A percentile compares a stretch with the other conserved stretches of the same genome.
Evolutionary conservation across 2,113 vertebrate species (phyloP).

Genomic region (Neogobius melanostomus): DNA sequence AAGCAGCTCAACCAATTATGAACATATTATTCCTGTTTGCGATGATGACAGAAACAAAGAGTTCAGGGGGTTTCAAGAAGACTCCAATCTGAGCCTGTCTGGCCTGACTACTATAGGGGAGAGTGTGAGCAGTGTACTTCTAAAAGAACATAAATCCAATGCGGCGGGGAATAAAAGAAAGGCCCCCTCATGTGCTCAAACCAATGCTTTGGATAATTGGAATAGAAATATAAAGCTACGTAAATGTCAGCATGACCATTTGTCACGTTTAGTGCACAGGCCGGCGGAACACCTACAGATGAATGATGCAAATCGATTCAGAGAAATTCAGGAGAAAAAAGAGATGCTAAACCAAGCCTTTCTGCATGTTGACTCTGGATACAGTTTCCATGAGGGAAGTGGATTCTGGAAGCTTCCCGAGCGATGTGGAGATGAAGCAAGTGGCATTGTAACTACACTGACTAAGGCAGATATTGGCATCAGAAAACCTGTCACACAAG

Average conservation of each 20-base stretch:
- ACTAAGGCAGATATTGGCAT: constrained; percentile 79
- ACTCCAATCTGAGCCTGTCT: too few species aligned
- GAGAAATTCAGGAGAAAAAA: constrained; percentile 82
- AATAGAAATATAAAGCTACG: constrained; percentile 74
- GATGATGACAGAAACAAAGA: too few species aligned
- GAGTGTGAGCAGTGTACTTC: too few species aligned
- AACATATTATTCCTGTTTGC: too few species aligned
- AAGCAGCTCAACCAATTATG: too few species aligned
- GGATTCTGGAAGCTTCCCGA: constrained; percentile 88
- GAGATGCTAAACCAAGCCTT: constrained; percentile 76
- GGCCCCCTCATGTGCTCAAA: constrained; percentile 54
- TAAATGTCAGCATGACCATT: constrained; percentile 78
- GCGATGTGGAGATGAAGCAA: constrained; percentile 83
- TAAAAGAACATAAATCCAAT: neutral
- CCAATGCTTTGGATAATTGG: constrained; percentile 86
- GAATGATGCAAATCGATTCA: constrained; percentile 78
- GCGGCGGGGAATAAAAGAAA: constrained; percentile 16
- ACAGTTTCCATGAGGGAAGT: constrained; percentile 79
- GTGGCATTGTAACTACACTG: constrained; percentile 82
- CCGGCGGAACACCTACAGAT: constrained; percentile 82
- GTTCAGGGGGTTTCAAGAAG: too few species aligned
- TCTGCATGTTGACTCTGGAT: constrained; percentile 75
- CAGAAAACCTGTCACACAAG: constrained; percentile 68
- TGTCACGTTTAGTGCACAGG: constrained; percentile 80
- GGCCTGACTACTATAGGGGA: too few species aligned